phyloP scores from a whole-genome alignment of 2,797 vertebrate species.

The Pantherophis alleghaniensis region DNA sequence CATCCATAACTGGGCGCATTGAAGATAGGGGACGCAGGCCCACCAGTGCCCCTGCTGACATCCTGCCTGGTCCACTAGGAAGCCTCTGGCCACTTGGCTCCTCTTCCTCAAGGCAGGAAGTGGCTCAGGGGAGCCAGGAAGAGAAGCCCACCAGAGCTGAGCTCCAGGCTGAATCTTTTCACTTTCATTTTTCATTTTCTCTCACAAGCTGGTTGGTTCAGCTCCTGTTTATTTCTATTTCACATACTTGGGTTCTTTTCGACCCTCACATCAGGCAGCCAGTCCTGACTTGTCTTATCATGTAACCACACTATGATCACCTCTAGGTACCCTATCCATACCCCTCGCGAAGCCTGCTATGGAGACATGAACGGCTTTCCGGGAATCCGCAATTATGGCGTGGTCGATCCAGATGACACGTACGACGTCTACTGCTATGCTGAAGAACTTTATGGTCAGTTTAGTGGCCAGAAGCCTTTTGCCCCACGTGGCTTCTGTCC shows the following conservation, averaged over 20 bases:
- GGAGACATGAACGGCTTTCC: conserved; percentile 92
- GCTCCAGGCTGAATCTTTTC: not conserved
- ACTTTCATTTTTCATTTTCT: not conserved
- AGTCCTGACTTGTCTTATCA: not conserved
- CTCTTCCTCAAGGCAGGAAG: not conserved
- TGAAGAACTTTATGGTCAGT: conserved; percentile 84
- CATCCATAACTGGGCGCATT: not conserved
- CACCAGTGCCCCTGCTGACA: no score
- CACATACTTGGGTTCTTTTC: not conserved
- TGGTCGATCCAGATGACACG: conserved; percentile 81
- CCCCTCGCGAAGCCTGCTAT: conserved; percentile 87
- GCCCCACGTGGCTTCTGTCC: not conserved
- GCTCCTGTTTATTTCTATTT: not conserved
- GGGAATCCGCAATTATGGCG: conserved; percentile 88
- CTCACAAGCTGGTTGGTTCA: not conserved
- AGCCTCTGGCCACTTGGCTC: not conserved
- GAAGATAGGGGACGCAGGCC: not conserved
- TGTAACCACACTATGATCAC: not conserved
- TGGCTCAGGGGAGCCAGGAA: not conserved
- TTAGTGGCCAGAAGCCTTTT: not conserved
- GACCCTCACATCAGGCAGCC: not conserved
- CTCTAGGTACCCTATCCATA: conserved; percentile 90
- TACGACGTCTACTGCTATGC: conserved; percentile 94
- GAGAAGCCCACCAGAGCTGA: not conserved
- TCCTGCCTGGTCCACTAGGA: not conserved